phyloP scores from a whole-genome alignment of 2,113 vertebrate genomes.

The Pluvialis apricaria region DNA sequence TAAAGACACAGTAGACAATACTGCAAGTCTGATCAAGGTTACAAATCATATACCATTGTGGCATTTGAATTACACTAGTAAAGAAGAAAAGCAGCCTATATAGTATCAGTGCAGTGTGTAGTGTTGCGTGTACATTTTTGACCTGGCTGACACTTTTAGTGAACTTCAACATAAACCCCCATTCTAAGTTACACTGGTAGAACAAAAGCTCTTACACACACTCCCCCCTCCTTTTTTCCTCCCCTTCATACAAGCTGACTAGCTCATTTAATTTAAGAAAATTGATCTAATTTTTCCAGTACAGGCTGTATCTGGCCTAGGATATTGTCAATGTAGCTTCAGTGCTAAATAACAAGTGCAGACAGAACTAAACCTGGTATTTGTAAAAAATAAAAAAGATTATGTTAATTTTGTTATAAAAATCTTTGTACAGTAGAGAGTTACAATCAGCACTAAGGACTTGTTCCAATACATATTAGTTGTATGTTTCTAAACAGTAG shows the following conservation, averaged over 20 bases:
- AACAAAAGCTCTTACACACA: background rate
- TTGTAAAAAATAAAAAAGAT: background rate
- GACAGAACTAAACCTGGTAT: background rate
- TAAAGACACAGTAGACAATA: background rate
- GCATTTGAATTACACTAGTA: background rate
- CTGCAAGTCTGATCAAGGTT: background rate
- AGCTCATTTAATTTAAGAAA: background rate
- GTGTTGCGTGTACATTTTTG: background rate
- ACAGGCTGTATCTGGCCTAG: background rate
- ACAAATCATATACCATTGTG: background rate
- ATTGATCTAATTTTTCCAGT: background rate
- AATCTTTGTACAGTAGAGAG: background rate
- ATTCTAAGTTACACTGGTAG: background rate
- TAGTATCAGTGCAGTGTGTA: background rate
- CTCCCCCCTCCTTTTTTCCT: rapidly evolving
- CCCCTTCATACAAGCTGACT: background rate
- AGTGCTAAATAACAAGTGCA: background rate
- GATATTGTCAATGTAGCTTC: background rate
- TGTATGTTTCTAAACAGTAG: background rate
- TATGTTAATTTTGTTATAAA: background rate
- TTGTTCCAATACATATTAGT: background rate
- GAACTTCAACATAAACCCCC: background rate
- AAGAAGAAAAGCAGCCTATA: background rate
- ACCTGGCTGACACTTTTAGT: background rate
- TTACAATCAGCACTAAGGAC: background rate